These are phyloP conservation scores for Drosophila anomelani DNA, from an alignment of 2,888 invertebrate species.

Conservation along the genomic window DNA sequence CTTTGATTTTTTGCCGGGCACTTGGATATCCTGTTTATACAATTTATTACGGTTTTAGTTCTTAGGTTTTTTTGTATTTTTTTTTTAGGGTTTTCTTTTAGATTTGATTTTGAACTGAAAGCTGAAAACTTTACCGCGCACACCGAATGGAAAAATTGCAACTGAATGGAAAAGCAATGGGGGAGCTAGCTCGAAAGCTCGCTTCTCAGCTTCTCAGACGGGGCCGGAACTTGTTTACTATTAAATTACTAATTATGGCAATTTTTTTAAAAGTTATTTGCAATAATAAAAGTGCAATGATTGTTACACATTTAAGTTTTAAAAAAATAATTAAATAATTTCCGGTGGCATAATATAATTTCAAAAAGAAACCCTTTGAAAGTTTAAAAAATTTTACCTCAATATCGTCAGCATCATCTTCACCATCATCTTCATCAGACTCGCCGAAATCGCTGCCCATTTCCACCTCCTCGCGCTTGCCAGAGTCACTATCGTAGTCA, in stretches of 20 bases:
- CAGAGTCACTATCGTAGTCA: constrained; percentile 88
- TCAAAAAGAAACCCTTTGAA: constrained; percentile 11
- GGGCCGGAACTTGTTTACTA: constrained; percentile 37
- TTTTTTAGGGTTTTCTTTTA: neutral
- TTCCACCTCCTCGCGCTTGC: constrained; percentile 87
- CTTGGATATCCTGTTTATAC: constrained; percentile 73
- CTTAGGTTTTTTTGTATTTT: neutral
- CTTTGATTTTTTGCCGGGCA: constrained; percentile 46
- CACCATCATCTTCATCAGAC: constrained; percentile 84
- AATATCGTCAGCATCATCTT: constrained; percentile 86
- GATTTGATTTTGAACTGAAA: constrained; percentile 3
- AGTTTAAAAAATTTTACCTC: constrained; percentile 87
- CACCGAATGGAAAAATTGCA: constrained; percentile 44
- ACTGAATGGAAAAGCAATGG: constrained; percentile 38
- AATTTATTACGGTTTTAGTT: neutral
- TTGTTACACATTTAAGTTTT: neutral
- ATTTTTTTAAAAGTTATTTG: constrained; percentile 3
- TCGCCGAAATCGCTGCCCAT: constrained; percentile 90
- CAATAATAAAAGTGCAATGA: neutral
- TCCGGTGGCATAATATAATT: neutral
- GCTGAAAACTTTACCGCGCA: constrained; percentile 55
- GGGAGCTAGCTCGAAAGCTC: constrained; percentile 30
- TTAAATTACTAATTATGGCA: constrained; percentile 40
- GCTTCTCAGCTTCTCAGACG: constrained; percentile 17
- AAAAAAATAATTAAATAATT: neutral